Conservation (phyloP, 2,113 vertebrate species). For the Nerophis lumbriciformis region DNA sequence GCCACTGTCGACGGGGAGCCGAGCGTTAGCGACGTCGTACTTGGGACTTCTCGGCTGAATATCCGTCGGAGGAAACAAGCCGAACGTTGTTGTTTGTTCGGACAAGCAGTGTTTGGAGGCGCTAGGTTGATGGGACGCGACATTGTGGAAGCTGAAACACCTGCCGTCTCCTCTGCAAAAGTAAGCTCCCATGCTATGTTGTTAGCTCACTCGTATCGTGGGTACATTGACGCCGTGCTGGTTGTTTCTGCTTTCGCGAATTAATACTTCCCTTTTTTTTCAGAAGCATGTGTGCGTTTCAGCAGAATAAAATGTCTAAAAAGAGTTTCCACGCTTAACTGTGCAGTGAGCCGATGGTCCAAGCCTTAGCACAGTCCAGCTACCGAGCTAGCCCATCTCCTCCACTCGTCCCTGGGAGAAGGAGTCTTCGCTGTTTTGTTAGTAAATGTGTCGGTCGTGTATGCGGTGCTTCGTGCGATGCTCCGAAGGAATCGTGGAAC, state of each 20-base stretch:
- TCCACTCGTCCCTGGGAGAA: conserved; percentile 20
- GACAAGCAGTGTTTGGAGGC: not conserved
- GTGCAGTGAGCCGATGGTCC: conserved; percentile 30
- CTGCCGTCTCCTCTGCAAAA: conserved; percentile 40
- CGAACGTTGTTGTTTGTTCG: not conserved
- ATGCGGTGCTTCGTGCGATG: not conserved
- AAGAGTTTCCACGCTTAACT: not conserved
- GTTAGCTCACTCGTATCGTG: conserved; percentile 5
- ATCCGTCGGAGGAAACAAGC: conserved; percentile 6
- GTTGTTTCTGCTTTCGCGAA: not conserved
- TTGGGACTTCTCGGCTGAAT: conserved; percentile 22
- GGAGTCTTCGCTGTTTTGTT: not conserved
- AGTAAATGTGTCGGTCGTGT: not conserved
- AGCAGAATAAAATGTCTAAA: not conserved
- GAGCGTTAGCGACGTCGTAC: conserved; percentile 42
- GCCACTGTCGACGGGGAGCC: not conserved
- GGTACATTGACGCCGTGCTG: not conserved
- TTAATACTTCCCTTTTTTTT: not conserved
- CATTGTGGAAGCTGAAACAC: conserved; percentile 39
- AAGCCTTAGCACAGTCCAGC: conserved; percentile 57
- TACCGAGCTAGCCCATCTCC: conserved; percentile 44
- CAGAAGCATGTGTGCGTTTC: not conserved
- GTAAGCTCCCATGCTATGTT: conserved; percentile 45
- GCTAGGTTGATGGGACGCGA: conserved; percentile 32
- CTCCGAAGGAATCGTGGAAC: not conserved